Conservation (phyloP, 2,797 vertebrate genomes). For the Varecia variegata region DNA sequence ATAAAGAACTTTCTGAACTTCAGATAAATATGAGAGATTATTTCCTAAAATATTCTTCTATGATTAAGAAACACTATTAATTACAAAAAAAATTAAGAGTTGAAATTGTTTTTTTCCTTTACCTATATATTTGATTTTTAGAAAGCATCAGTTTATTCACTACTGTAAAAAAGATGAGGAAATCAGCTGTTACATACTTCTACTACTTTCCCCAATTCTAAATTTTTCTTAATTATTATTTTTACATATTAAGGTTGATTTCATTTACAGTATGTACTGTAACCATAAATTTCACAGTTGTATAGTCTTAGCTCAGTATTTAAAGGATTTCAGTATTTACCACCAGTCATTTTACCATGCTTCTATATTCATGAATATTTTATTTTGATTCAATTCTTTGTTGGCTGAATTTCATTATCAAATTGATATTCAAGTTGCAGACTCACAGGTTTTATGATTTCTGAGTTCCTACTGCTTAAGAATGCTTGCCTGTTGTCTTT, state of each 20-base stretch:
- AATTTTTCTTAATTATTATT: neutral
- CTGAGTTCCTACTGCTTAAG: neutral
- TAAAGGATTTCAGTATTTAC: neutral
- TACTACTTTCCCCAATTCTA: neutral
- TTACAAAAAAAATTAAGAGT: neutral
- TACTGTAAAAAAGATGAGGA: constrained; percentile 6
- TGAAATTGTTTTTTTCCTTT: neutral
- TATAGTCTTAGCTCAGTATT: neutral
- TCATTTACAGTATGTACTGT: neutral
- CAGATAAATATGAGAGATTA: neutral
- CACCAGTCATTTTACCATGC: neutral
- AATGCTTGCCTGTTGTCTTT: neutral
- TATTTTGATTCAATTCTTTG: constrained; percentile 50
- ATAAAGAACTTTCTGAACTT: constrained; percentile 5
- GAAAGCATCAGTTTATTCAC: neutral
- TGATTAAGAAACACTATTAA: neutral
- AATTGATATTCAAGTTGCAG: constrained; percentile 36
- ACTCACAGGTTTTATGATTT: constrained; percentile 26
- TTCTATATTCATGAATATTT: constrained; percentile 23
- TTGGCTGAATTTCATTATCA: constrained; percentile 50
- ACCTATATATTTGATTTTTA: neutral
- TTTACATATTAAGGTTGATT: neutral
- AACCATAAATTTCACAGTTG: neutral
- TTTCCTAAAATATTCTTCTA: neutral
- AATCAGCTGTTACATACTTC: neutral